phyloP scores from a whole-genome alignment of 2,113 vertebrate species.

The Chloropsis cyanopogon region DNA sequence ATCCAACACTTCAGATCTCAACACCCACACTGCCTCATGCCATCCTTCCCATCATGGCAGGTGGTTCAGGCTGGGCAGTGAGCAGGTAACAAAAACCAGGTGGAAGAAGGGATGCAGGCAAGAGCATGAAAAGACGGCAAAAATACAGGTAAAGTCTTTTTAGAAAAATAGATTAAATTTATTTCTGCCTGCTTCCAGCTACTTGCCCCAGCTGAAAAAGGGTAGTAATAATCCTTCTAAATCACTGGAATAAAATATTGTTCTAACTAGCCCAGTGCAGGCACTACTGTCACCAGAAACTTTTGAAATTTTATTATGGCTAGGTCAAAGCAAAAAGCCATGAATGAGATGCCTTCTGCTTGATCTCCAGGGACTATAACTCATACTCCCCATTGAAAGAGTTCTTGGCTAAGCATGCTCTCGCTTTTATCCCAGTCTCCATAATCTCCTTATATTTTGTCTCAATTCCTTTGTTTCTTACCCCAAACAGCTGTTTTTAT shows the following conservation, averaged over 20 bases:
- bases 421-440: background rate
- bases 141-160: background rate
- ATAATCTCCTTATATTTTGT: background rate
- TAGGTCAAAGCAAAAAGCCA: conserved; percentile 43
- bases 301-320: conserved; percentile 15
- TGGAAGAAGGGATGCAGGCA: background rate
- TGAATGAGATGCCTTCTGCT: conserved; percentile 31
- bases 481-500: background rate
- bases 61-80: background rate
- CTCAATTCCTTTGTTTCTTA: conserved; percentile 5
- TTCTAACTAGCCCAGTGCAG: background rate
- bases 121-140: background rate
- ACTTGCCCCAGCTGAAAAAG: conserved; percentile 4
- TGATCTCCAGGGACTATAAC: conserved; percentile 9
- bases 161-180: conserved; percentile 12
- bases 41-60: fast-evolving
- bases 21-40: fast-evolving
- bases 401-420: background rate
- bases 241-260: background rate
- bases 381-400: background rate
- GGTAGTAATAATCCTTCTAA: conserved; percentile 23
- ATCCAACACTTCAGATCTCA: background rate
- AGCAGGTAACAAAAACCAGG: background rate
- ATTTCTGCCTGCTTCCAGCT: conserved; percentile 17
- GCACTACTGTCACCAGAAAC: conserved; percentile 3